Evolutionary conservation across 2,797 vertebrate genomes (phyloP), one percentile per base, ranked within the genome.

Genomic region (Notolabrus celidotus): DNA sequence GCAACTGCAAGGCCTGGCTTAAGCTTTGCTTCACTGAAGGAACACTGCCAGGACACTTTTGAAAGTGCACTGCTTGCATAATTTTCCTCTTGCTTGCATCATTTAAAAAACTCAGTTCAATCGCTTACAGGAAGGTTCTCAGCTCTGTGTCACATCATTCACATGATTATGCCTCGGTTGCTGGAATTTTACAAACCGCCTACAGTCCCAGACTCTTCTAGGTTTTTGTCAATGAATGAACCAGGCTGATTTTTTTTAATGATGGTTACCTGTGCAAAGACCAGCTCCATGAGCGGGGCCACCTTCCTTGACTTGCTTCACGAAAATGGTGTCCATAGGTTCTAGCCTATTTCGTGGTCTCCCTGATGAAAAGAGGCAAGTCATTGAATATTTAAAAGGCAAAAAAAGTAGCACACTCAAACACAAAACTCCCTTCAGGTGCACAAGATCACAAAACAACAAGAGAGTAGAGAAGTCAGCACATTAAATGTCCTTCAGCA

Each of bases 301-400:
- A 22, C 96, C 96, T 90, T 99, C 97, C 80, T 97, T 99, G 67
- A 99, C 98, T 85, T 99, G 97, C 73, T 99, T 99, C 77, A 99
- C 98, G 2, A 99, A 99, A 89, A 99, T 99, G 74, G 98, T 99
- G 78, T 99, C 98, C 97, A 99, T 99, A 0, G 97, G 97, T 82
- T 99, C 98, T 79, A 98, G 83, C 78, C 93, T 95, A 86, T 95
- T 98, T 74, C 95, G 94, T 63, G 89, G 95, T 84, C 97, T 96
- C 86, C 97, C 97, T 99, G 75, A 47, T 62, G 55, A 82, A 55
- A 65, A 84, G 17, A 72, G 50, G 56, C 16, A 42, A 9, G 14
- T 10, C 16, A 53, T 16, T 20, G 55, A 8, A 38, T 22, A 58
- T 66, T 55, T 27, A 6, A n/a, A n/a, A n/a, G n/a, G n/a, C n/a